Percentiles rank a stretch among this genome's conserved stretches.
phyloP scores from a whole-genome alignment of 2,888 invertebrate species.

The Tetragonisca angustula region DNA sequence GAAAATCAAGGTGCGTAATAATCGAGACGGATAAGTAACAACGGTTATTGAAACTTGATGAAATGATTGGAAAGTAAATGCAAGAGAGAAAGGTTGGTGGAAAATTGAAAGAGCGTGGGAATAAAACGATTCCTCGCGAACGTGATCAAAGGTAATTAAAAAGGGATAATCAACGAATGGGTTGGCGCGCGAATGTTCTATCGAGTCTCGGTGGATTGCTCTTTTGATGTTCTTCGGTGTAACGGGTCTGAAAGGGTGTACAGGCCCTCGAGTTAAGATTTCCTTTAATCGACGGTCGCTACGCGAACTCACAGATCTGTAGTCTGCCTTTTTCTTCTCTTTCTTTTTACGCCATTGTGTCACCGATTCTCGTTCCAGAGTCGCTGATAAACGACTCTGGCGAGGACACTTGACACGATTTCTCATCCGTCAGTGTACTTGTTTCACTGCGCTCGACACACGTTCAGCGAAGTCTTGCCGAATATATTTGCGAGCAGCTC shows the following conservation, averaged over 20 bases:
- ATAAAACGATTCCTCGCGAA: neutral
- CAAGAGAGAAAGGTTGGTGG: neutral
- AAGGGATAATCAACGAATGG: slow-evolving; percentile 35
- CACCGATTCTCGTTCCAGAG: slow-evolving; percentile 6
- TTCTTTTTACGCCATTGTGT: slow-evolving; percentile 13
- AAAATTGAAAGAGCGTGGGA: neutral
- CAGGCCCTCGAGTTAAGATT: slow-evolving; percentile 36
- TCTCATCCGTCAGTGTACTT: neutral
- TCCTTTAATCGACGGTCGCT: slow-evolving; percentile 34
- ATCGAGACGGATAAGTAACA: neutral
- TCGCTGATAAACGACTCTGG: neutral
- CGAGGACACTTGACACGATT: slow-evolving; percentile 29
- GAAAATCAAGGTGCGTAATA: neutral
- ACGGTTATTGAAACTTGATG: neutral
- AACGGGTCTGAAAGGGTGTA: neutral
- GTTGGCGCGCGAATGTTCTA: neutral
- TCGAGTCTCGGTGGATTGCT: slow-evolving; percentile 28
- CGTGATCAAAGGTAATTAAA: slow-evolving; percentile 28
- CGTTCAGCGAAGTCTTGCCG: neutral
- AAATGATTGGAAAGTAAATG: neutral
- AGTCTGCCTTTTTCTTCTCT: neutral
- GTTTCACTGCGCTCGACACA: neutral
- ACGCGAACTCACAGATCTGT: neutral
- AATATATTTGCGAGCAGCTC: neutral
- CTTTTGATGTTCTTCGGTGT: slow-evolving; percentile 37